Percentiles rank a stretch among this genome's conserved stretches.
These are phyloP conservation scores for Zeugodacus cucurbitae DNA, from an alignment of 1,140 invertebrate genomes.

Conservation along the genomic window DNA sequence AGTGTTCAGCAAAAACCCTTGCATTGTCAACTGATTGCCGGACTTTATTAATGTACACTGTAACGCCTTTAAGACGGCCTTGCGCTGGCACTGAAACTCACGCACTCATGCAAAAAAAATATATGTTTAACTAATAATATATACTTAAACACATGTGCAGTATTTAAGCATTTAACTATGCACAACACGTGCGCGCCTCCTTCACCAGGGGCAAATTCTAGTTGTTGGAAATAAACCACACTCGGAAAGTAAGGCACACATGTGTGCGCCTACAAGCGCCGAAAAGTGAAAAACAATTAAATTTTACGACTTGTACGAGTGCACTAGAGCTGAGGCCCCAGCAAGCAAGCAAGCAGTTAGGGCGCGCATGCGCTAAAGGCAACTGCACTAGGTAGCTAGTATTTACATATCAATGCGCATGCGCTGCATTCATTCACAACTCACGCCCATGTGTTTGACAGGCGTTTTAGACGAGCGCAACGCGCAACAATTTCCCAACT, in stretches of 20 bases:
- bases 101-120: background rate
- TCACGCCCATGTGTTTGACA: conserved; percentile 30
- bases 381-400: background rate
- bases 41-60: background rate
- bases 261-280: conserved; percentile 12
- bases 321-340: background rate
- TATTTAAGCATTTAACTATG: background rate
- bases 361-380: background rate
- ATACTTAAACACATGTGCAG: background rate
- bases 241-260: background rate
- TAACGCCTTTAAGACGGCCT: background rate
- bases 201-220: too few species aligned
- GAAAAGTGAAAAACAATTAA: conserved; percentile 17
- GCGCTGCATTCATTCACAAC: conserved; percentile 6
- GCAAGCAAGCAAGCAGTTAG: background rate
- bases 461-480: background rate
- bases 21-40: background rate
- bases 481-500: background rate
- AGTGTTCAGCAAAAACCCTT: background rate
- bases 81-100: background rate
- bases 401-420: background rate
- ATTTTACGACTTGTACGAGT: conserved; percentile 21
- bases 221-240: background rate
- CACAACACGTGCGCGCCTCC: background rate
- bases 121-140: background rate